phyloP scores from a whole-genome alignment of 2,888 invertebrate species.

The Drosophila mercatorum region DNA sequence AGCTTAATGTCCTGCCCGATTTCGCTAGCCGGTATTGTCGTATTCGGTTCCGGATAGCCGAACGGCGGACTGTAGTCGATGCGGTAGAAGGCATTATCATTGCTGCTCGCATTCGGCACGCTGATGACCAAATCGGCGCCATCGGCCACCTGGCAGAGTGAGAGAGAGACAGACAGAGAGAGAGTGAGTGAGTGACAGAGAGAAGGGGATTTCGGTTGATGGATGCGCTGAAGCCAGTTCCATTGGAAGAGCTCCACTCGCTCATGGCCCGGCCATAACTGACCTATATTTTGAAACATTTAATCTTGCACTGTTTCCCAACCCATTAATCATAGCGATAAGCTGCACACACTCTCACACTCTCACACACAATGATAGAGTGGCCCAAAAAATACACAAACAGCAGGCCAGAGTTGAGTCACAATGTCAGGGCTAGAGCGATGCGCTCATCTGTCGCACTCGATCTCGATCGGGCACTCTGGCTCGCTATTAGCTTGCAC shows the following conservation, averaged over 20 bases:
- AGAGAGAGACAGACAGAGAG: conserved; percentile 12
- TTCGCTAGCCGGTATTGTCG: conserved; percentile 92
- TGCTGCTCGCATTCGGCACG: conserved; percentile 93
- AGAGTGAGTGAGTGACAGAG: conserved; percentile 3
- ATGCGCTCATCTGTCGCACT: neutral
- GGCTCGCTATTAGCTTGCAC: conserved; percentile 19
- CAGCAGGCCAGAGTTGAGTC: conserved; percentile 27
- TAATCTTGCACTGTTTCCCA: conserved; percentile 37
- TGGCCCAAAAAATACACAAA: conserved; percentile 16
- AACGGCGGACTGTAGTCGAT: conserved; percentile 94
- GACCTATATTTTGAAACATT: conserved; percentile 53
- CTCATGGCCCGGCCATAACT: conserved; percentile 25
- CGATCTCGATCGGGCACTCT: neutral
- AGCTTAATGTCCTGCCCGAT: conserved; percentile 94
- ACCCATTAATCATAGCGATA: conserved; percentile 53
- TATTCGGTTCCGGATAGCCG: conserved; percentile 93
- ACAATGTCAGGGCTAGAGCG: conserved; percentile 46
- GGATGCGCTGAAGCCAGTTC: conserved; percentile 5
- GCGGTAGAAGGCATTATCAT: conserved; percentile 91
- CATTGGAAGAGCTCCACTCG: conserved; percentile 1
- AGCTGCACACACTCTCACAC: conserved; percentile 10
- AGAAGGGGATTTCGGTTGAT: neutral
- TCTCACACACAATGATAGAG: conserved; percentile 3
- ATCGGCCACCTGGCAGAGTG: conserved; percentile 83
- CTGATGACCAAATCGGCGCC: conserved; percentile 94